Conservation (phyloP, 2,113 vertebrate species). For the Oxygymnocypris stewartii region DNA sequence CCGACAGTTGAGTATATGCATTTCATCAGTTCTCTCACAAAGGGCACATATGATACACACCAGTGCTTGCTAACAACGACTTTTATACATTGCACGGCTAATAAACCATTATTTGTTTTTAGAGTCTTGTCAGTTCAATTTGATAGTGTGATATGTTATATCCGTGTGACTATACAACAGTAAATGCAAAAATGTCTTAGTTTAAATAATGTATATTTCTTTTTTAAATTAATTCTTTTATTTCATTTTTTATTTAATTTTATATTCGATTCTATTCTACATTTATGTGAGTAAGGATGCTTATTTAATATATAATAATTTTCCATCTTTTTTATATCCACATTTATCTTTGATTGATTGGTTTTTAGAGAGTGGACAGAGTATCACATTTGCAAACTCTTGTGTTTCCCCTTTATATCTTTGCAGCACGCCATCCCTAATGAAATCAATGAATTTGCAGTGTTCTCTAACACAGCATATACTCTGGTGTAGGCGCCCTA, state of each 20-base stretch:
- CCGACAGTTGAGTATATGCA: conserved; percentile 49
- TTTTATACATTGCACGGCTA: conserved; percentile 59
- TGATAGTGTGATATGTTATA: neutral
- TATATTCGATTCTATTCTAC: neutral
- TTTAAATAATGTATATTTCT: neutral
- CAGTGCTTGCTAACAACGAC: conserved; percentile 61
- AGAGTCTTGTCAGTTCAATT: conserved; percentile 10
- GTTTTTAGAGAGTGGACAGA: neutral
- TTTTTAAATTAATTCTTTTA: neutral
- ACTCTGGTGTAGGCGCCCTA: neutral
- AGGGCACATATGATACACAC: conserved; percentile 47
- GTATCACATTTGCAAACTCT: neutral
- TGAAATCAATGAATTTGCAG: neutral
- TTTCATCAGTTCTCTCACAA: conserved; percentile 54
- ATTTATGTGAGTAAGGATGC: neutral
- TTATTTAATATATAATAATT: neutral
- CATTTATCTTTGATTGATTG: no score
- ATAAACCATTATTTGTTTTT: conserved; percentile 44
- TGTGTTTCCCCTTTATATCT: neutral
- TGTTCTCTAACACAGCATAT: neutral
- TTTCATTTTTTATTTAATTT: neutral
- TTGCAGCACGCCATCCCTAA: neutral
- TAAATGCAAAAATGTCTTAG: neutral
- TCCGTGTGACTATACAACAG: neutral
- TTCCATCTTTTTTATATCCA: no score